A percentile compares a stretch with the other conserved stretches of the same genome.
phyloP scores from a whole-genome alignment of 2,797 vertebrate genomes.

The Cossypha dichroa region DNA sequence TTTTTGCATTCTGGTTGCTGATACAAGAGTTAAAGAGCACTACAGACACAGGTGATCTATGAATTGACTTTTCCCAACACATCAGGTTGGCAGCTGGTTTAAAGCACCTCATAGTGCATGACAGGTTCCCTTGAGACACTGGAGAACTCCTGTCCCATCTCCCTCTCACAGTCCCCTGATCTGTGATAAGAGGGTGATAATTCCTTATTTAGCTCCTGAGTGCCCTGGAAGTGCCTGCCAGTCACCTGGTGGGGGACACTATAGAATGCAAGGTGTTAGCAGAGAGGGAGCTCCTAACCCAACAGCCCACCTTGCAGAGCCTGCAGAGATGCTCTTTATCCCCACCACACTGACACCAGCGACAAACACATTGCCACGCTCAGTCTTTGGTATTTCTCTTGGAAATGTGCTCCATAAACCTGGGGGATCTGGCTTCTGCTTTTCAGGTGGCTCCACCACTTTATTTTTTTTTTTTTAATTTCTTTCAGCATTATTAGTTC shows the following conservation, averaged over 20 bases:
- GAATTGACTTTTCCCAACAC: neutral
- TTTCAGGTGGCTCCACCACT: neutral
- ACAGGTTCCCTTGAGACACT: neutral
- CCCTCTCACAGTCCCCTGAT: neutral
- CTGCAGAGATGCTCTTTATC: neutral
- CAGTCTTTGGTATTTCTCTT: neutral
- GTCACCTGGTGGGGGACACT: neutral
- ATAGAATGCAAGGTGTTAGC: neutral
- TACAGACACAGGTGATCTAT: neutral
- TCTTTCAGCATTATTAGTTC: neutral
- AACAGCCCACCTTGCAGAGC: neutral
- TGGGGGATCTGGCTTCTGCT: neutral
- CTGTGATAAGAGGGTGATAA: neutral
- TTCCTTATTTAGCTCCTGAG: neutral
- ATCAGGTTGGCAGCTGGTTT: neutral
- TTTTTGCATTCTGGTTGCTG: neutral
- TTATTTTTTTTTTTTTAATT: neutral
- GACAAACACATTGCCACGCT: rapidly evolving
- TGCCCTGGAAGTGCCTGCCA: neutral
- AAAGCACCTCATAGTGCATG: neutral
- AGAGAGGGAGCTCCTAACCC: neutral
- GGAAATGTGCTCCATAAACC: neutral
- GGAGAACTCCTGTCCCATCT: neutral
- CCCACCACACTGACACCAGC: neutral
- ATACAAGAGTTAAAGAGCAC: neutral